Conservation (phyloP, 1,140 invertebrate genomes). For the Adelges cooleyi region DNA sequence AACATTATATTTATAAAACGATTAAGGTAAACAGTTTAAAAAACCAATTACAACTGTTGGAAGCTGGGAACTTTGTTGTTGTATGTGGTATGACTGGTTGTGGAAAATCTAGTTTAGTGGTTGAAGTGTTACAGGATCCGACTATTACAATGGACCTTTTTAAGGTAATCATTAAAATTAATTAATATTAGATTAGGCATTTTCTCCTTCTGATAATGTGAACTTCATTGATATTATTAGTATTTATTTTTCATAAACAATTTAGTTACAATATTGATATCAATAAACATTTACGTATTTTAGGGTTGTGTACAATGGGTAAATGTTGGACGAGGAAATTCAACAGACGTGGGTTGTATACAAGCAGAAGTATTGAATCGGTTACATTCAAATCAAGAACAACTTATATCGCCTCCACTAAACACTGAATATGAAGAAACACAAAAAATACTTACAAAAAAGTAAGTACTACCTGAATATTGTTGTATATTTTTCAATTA, state of each 20-base stretch:
- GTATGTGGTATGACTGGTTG: constrained; percentile 56
- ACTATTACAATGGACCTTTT: constrained; percentile 10
- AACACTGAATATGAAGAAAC: background rate
- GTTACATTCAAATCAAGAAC: background rate
- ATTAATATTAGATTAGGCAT: too few relatives aligned
- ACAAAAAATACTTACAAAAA: background rate
- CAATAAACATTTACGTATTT: background rate
- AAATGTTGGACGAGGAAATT: constrained; percentile 14
- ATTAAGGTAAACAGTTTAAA: constrained; percentile 40
- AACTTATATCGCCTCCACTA: background rate
- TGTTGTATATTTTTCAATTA: too few relatives aligned
- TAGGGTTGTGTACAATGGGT: constrained; percentile 18
- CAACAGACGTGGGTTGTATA: background rate
- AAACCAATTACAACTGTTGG: constrained; percentile 37
- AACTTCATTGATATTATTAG: too few relatives aligned
- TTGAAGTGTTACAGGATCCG: constrained; percentile 41
- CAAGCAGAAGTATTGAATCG: constrained; percentile 22
- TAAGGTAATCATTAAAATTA: background rate
- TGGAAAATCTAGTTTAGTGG: constrained; percentile 56
- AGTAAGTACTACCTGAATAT: background rate
- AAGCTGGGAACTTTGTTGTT: constrained; percentile 44
- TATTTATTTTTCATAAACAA: too few relatives aligned
- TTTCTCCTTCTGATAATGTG: too few relatives aligned
- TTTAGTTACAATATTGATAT: too few relatives aligned
- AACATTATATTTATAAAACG: background rate